phyloP scores from a whole-genome alignment of 2,113 vertebrate genomes.

The Microcebus ravelobensis region DNA sequence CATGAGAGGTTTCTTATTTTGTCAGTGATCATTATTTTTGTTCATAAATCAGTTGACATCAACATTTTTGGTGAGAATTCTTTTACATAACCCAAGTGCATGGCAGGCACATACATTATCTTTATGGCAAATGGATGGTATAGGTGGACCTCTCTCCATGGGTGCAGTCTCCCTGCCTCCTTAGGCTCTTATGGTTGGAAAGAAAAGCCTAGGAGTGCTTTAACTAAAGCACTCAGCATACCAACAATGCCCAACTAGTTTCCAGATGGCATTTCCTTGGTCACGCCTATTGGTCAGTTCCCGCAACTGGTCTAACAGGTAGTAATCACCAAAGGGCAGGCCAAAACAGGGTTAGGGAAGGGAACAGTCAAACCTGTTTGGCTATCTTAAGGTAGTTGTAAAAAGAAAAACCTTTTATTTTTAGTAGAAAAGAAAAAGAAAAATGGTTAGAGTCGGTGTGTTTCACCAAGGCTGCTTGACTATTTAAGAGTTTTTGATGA shows the following conservation, averaged over 20 bases:
- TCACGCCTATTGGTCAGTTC: neutral
- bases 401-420: neutral
- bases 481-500: conserved; percentile 29
- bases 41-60: neutral
- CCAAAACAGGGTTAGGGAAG: neutral
- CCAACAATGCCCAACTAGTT: neutral
- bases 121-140: neutral
- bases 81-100: neutral
- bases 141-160: neutral
- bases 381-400: neutral
- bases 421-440: neutral
- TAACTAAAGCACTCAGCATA: neutral
- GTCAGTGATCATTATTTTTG: conserved; percentile 7
- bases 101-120: neutral
- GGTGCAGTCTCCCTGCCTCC: neutral
- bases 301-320: neutral
- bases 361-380: conserved; percentile 20
- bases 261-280: neutral
- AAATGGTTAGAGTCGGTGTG: neutral
- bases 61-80: conserved; percentile 1
- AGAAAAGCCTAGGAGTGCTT: neutral
- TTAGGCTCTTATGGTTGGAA: neutral
- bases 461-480: conserved; percentile 40
- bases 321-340: neutral
- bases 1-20: conserved; percentile 2